phyloP scores from a whole-genome alignment of 2,888 invertebrate species.

The Drosophila infuscata region DNA sequence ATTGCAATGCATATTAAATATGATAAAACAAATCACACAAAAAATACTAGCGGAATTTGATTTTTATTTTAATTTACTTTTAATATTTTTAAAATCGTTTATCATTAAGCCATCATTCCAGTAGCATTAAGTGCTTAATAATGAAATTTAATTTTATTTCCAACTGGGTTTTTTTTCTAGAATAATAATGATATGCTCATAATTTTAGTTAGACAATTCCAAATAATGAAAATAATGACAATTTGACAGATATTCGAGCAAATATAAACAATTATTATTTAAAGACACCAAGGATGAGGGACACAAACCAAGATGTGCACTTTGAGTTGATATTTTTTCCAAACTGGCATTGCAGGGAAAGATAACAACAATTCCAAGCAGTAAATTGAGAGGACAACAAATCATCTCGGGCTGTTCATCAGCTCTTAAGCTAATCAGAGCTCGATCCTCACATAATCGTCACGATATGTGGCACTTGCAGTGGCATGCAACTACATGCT shows the following conservation, averaged over 20 bases:
- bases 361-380: background rate
- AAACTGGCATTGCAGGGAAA: conserved; percentile 15
- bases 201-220: background rate
- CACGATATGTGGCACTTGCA: conserved; percentile 42
- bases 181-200: background rate
- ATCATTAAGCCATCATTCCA: background rate
- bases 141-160: background rate
- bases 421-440: conserved; percentile 18
- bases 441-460: conserved; percentile 22
- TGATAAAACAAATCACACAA: background rate
- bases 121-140: background rate
- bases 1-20: background rate
- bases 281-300: background rate
- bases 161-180: background rate
- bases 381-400: conserved; percentile 34
- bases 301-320: background rate
- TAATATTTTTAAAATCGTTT: background rate
- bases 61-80: background rate
- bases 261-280: conserved; percentile 55
- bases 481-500: conserved; percentile 48
- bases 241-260: conserved; percentile 53
- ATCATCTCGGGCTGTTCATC: conserved; percentile 8
- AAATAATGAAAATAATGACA: conserved; percentile 33
- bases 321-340: background rate
- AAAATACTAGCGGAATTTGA: background rate